Percentiles rank a stretch among this genome's conserved stretches.
Conservation (phyloP, 92 coral and sea anemone species). For the Palythoa heliodiscus region DNA sequence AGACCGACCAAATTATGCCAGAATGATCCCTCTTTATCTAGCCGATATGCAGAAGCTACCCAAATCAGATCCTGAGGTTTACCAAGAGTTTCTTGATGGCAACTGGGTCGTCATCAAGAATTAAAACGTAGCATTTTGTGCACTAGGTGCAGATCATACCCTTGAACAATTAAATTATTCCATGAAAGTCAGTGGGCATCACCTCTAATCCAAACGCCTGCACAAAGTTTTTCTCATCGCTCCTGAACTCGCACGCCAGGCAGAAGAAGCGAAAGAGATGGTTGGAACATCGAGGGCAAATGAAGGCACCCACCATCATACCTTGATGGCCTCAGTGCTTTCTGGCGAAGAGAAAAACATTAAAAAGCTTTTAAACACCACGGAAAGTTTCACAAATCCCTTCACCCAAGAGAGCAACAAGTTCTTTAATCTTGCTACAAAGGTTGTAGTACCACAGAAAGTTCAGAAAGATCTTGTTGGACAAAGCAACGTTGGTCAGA, state of each 20-base stretch:
- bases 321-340: constrained; percentile 45
- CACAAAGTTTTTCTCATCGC: background rate
- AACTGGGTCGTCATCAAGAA: constrained; percentile 39
- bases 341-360: constrained; percentile 61
- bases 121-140: constrained; percentile 59
- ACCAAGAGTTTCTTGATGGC: constrained; percentile 55
- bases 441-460: constrained; percentile 49
- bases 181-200: background rate
- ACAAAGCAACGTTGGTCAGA: constrained; percentile 22
- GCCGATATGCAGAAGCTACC: constrained; percentile 55
- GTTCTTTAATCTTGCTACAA: constrained; percentile 51
- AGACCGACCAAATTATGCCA: constrained; percentile 55
- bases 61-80: constrained; percentile 53
- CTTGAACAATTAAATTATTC: constrained; percentile 58
- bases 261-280: constrained; percentile 67
- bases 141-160: constrained; percentile 60
- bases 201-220: constrained; percentile 47
- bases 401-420: constrained; percentile 25
- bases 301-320: constrained; percentile 57
- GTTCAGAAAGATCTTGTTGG: constrained; percentile 39
- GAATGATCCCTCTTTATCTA: constrained; percentile 64
- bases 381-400: constrained; percentile 37
- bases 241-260: constrained; percentile 37
- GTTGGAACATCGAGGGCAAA: constrained; percentile 49
- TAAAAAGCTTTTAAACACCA: background rate